Percentiles rank a stretch among this genome's conserved stretches.
Conservation (phyloP, 1,140 invertebrate species). For the Microplitis mediator region DNA sequence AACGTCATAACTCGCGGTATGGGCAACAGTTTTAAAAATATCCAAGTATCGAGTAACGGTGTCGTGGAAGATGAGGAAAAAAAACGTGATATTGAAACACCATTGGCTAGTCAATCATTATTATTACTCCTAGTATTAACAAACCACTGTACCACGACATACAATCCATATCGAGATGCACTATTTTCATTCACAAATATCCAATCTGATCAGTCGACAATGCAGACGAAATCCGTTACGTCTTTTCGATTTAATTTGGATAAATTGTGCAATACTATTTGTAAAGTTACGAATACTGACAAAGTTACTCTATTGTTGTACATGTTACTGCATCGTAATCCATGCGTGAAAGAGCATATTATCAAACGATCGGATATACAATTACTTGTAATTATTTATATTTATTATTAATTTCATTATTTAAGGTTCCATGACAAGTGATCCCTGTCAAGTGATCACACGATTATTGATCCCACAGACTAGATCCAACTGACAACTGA, state of each 20-base stretch:
- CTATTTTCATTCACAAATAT: constrained; percentile 81
- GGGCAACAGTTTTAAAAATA: constrained; percentile 58
- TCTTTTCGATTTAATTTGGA: constrained; percentile 83
- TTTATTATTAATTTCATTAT: not conserved
- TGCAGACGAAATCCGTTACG: constrained; percentile 60
- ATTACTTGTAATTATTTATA: constrained; percentile 81
- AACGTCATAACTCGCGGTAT: constrained; percentile 73
- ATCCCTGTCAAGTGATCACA: no score
- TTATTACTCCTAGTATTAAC: constrained; percentile 85
- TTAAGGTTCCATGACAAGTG: not conserved
- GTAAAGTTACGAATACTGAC: constrained; percentile 83
- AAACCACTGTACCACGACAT: constrained; percentile 85
- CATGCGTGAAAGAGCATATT: constrained; percentile 84
- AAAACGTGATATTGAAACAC: constrained; percentile 64
- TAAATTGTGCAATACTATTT: constrained; percentile 81
- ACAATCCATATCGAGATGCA: constrained; percentile 84
- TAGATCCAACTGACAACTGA: no score
- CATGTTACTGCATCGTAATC: constrained; percentile 90
- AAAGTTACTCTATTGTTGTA: constrained; percentile 93
- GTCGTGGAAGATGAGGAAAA: constrained; percentile 50
- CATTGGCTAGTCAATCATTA: constrained; percentile 87
- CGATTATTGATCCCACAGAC: no score
- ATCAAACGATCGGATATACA: constrained; percentile 88
- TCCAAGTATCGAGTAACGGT: constrained; percentile 54
- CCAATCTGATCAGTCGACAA: constrained; percentile 64